Conservation (phyloP, 2,113 vertebrate species). For the Chlamydotis undulata region DNA sequence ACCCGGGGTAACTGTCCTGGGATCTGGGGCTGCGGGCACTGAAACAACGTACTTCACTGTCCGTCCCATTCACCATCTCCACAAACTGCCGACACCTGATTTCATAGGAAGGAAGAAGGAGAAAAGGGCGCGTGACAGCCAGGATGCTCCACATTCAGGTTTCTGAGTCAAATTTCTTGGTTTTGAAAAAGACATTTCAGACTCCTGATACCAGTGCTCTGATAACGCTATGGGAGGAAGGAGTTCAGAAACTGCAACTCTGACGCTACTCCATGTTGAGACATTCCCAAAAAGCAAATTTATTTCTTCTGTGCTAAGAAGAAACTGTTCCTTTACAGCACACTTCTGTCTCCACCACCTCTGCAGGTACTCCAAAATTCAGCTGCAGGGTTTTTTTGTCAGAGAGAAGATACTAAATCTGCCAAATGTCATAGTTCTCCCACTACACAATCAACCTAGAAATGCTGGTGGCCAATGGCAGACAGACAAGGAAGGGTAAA, state of each 20-base stretch:
- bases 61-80: constrained; percentile 98
- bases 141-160: not conserved
- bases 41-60: constrained; percentile 95
- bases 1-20: constrained; percentile 94
- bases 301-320: not conserved
- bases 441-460: not conserved
- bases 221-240: not conserved
- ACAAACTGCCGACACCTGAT: constrained; percentile 95
- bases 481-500: not conserved
- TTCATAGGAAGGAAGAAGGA: not conserved
- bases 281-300: not conserved
- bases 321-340: not conserved
- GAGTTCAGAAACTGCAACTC: not conserved
- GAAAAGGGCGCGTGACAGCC: constrained; percentile 11
- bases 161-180: not conserved
- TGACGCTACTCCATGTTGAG: not conserved
- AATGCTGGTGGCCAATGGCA: not conserved
- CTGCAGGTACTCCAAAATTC: not conserved
- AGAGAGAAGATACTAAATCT: not conserved
- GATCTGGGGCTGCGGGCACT: constrained; percentile 91
- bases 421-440: not conserved
- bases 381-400: accelerated
- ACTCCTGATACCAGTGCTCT: not conserved
- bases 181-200: not conserved
- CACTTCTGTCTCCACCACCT: not conserved